phyloP scores from a whole-genome alignment of 2,888 invertebrate genomes.

The Cheilosia vernalis region DNA sequence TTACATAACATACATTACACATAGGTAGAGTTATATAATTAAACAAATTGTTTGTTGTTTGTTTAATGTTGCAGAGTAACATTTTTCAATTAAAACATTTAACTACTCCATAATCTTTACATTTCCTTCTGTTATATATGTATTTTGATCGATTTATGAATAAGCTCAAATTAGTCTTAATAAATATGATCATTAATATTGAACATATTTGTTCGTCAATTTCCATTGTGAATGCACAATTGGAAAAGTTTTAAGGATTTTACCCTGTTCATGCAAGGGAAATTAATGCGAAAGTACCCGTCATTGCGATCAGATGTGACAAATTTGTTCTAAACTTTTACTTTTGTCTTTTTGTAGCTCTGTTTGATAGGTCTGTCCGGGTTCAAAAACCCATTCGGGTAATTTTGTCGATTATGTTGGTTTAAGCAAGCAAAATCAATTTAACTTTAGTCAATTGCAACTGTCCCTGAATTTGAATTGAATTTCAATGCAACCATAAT shows the following conservation, averaged over 20 bases:
- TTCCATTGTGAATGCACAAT: background rate
- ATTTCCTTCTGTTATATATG: slow-evolving; percentile 3
- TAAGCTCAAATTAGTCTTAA: background rate
- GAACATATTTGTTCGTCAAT: background rate
- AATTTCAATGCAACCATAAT: no score
- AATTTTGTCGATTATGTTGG: no score
- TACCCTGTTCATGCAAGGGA: background rate
- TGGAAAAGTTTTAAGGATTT: background rate
- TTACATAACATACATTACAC: slow-evolving; percentile 60
- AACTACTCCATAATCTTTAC: slow-evolving; percentile 7
- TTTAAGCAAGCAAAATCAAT: no score
- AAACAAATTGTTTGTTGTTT: slow-evolving; percentile 5
- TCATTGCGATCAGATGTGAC: background rate
- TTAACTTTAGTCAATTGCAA: no score
- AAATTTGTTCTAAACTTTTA: no score
- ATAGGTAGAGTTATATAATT: slow-evolving; percentile 34
- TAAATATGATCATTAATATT: background rate
- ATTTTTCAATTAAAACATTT: slow-evolving; percentile 15
- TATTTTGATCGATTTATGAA: slow-evolving; percentile 3
- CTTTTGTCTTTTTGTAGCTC: no score
- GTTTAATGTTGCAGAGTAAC: background rate
- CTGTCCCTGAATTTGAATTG: no score
- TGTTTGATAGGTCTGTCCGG: no score
- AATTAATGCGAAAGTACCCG: background rate
- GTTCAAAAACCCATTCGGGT: no score